phyloP scores from a whole-genome alignment of 2,888 invertebrate species.

The Chalcosyrphus nemorum region DNA sequence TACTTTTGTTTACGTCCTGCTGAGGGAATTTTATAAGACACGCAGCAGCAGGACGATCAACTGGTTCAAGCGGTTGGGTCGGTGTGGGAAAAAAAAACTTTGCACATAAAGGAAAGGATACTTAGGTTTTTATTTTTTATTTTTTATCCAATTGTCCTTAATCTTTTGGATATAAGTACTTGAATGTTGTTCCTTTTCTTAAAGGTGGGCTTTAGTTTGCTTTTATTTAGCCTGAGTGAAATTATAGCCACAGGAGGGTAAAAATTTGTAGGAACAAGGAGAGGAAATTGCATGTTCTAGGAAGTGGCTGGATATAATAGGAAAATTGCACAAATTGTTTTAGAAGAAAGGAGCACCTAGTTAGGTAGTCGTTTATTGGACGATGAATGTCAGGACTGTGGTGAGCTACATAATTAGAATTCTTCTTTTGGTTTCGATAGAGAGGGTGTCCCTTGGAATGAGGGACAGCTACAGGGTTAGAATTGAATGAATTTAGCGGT shows the following conservation, averaged over 20 bases:
- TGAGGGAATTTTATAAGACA: slow-evolving; percentile 44
- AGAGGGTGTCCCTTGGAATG: too few species aligned
- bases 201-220: neutral
- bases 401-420: neutral
- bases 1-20: slow-evolving; percentile 37
- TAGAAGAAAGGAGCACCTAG: neutral
- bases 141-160: slow-evolving; percentile 17
- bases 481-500: too few species aligned
- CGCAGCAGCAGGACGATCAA: slow-evolving; percentile 27
- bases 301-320: neutral
- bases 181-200: neutral
- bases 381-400: neutral
- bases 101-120: slow-evolving; percentile 37
- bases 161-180: slow-evolving; percentile 19
- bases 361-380: neutral
- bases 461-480: too few species aligned
- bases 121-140: neutral
- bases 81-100: slow-evolving; percentile 41
- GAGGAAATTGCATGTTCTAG: neutral
- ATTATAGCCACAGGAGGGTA: neutral
- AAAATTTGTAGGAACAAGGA: neutral
- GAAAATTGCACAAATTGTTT: neutral
- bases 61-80: slow-evolving; percentile 30
- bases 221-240: neutral
- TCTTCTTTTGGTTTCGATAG: neutral